Evolutionary conservation across 2,797 vertebrate species (phyloP), one percentile per base, ranked within the genome.

Genomic region (Ceryle rudis): DNA sequence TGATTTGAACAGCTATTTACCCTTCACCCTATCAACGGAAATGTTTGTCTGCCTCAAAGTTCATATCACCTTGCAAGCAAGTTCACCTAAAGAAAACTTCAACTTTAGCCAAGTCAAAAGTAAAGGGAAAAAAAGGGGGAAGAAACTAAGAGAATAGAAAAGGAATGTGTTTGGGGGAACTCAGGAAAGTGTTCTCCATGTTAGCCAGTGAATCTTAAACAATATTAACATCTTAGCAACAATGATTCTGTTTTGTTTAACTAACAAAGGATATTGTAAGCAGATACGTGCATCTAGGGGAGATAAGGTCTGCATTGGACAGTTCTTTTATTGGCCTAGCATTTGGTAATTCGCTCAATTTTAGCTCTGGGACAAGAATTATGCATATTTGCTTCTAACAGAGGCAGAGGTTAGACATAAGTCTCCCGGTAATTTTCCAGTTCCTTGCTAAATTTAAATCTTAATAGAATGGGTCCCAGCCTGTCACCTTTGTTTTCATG

Each of bases 211-310:
- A 89, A 92, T 91, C 69, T 96, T 94, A 95, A 97, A 96, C 93
- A 93, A 89, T 87, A 83, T 94, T 97, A 93, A 94, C 86, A 95
- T 96, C 94, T 95, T 97, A 96, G 95, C 97, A 97, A 95, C 97
- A 93, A 89, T 94, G 72, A 62, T 85, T 95, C 78, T 96, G 95
- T 93, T 97, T 96, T 96, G 93, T 95, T 97, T 97, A 89, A 89
- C 94, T 95, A 94, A 94, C 95, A 94, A 96, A 97, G 67, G 86
- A 75, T 83, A 96, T 86, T 97, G 81, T 96, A 93, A 93, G 96
- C 94, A 95, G 88, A 95, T 93, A 92, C 5, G 20, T 92, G 90
- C 65, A 44, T 91, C 74, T 55, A 9, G n/a, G 81, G 69, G 86
- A 95, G 97, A 97, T 93, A 95, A 95, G 75, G 86, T 83, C 95